phyloP scores from a whole-genome alignment of 2,113 vertebrate genomes.

The Asarcornis scutulata region DNA sequence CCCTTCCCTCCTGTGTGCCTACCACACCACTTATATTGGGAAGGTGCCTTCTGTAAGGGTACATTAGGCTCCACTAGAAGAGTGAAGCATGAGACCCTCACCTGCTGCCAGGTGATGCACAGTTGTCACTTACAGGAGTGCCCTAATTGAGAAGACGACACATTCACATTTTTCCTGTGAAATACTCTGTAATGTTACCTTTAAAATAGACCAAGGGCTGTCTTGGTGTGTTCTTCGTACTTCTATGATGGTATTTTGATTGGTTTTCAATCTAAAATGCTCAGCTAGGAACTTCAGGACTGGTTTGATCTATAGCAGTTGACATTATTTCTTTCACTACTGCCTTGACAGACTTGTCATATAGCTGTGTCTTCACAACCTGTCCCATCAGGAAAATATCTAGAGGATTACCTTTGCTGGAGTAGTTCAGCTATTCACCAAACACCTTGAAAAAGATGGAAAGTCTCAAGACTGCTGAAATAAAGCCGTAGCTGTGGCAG shows the following conservation, averaged over 20 bases:
- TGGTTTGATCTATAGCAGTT: not conserved
- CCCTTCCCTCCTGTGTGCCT: too few species aligned
- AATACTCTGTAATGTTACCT: not conserved
- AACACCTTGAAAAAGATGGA: not conserved
- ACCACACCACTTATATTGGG: too few species aligned
- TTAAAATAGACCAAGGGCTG: not conserved
- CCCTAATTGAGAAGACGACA: not conserved
- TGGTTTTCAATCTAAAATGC: not conserved
- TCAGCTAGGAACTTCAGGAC: not conserved
- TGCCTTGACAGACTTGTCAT: not conserved
- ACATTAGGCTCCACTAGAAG: fast-evolving
- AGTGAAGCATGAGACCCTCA: not conserved
- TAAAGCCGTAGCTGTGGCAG: not conserved
- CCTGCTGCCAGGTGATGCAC: not conserved
- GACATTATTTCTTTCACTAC: not conserved
- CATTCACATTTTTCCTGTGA: not conserved
- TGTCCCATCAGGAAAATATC: not conserved
- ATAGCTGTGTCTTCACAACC: not conserved
- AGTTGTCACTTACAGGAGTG: not conserved
- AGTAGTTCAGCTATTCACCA: not conserved
- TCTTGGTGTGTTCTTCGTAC: not conserved
- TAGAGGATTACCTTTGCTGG: not conserved
- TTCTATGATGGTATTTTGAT: not conserved
- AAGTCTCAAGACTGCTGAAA: not conserved
- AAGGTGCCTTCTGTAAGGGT: not conserved